phyloP scores from a whole-genome alignment of 1,140 invertebrate species.

The Platyura marginata region DNA sequence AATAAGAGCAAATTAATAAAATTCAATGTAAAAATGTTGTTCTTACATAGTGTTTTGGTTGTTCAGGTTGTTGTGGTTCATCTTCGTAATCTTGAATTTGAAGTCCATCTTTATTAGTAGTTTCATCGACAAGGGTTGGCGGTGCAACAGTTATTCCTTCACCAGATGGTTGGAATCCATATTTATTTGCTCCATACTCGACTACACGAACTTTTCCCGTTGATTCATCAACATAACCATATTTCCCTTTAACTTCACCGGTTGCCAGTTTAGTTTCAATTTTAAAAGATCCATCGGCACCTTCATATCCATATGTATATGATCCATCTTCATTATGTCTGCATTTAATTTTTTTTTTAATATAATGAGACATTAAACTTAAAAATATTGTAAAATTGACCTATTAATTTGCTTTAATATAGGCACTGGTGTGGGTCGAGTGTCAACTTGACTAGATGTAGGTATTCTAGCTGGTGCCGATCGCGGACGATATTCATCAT shows the following conservation, averaged over 20 bases:
- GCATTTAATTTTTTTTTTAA: conserved; percentile 11
- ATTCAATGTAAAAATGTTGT: neutral
- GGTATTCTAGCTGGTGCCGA: conserved; percentile 27
- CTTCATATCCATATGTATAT: conserved; percentile 74
- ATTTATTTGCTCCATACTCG: conserved; percentile 74
- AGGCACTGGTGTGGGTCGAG: conserved; percentile 45
- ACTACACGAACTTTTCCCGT: conserved; percentile 46
- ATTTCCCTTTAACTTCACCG: conserved; percentile 68
- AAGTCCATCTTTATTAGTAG: conserved; percentile 29
- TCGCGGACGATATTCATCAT: conserved; percentile 35
- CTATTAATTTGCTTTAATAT: conserved; percentile 73
- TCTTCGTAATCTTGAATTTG: conserved; percentile 27
- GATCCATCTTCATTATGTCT: conserved; percentile 72
- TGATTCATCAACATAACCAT: conserved; percentile 66
- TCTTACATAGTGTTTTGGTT: conserved; percentile 22
- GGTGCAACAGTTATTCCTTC: conserved; percentile 69
- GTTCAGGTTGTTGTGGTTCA: conserved; percentile 23
- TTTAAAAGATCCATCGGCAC: conserved; percentile 67
- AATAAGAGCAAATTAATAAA: neutral
- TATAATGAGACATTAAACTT: neutral
- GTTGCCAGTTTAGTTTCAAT: conserved; percentile 63
- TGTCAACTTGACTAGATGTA: conserved; percentile 26
- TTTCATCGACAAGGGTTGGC: conserved; percentile 56
- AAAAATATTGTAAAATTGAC: conserved; percentile 18
- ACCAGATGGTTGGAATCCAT: conserved; percentile 70